Evolutionary conservation across 1,140 invertebrate genomes (phyloP).

Genomic region (Proales similis): DNA sequence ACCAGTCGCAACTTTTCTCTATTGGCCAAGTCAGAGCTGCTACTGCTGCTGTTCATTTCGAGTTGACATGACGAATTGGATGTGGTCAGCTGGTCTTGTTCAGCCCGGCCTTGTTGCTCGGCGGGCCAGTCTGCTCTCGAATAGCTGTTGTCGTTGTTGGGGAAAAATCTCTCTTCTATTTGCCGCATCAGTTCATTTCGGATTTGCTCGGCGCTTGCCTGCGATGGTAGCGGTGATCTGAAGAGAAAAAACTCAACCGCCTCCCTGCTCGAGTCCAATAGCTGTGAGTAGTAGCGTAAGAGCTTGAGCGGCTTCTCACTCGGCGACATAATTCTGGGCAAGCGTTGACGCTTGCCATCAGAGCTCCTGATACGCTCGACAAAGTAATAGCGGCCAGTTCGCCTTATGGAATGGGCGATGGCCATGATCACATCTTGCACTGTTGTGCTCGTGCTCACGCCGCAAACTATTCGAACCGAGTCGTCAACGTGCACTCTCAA

Average conservation of each 20-base stretch:
- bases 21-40: too few species aligned
- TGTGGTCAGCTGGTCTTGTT: too few species aligned
- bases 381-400: constrained; percentile 87
- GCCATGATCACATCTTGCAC: constrained; percentile 99
- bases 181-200: too few species aligned
- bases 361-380: constrained; percentile 60
- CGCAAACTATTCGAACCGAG: constrained; percentile 91
- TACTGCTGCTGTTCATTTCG: too few species aligned
- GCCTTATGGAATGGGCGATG: constrained; percentile 87
- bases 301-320: constrained; percentile 14
- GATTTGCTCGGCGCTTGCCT: too few species aligned
- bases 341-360: constrained; percentile 7
- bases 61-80: too few species aligned
- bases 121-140: too few species aligned
- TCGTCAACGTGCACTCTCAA: constrained; percentile 96
- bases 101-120: too few species aligned
- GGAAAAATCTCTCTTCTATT: too few species aligned
- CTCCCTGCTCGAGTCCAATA: constrained; percentile 26
- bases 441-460: constrained; percentile 84
- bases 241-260: constrained; percentile 32
- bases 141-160: too few species aligned
- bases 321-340: constrained; percentile 28
- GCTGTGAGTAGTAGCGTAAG: background rate
- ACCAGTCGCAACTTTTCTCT: too few species aligned
- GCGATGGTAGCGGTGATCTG: too few species aligned